phyloP scores from a whole-genome alignment of 35 echinoderm and acorn worm species.

The Nesometra sesokonis region DNA sequence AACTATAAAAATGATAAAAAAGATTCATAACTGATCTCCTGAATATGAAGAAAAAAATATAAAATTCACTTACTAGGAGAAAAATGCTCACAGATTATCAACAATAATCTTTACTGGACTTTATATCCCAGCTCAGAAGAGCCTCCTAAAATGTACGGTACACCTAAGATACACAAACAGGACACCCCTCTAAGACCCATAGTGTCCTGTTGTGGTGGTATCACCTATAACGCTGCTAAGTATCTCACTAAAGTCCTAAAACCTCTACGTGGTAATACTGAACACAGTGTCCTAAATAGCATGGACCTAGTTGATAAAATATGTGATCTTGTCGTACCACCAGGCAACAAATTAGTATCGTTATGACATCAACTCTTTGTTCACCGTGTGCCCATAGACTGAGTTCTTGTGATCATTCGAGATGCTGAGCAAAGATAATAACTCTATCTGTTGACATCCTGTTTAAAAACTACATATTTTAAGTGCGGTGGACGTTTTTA shows the following conservation, averaged over 20 bases:
- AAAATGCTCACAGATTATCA: too few species aligned
- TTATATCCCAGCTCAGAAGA: constrained; percentile 21
- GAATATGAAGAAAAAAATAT: too few species aligned
- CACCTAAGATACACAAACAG: constrained; percentile 43
- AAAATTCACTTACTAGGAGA: too few species aligned
- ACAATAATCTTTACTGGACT: too few species aligned
- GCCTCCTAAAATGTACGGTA: constrained; percentile 15
- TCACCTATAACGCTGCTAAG: constrained; percentile 35
- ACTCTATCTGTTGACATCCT: too few species aligned
- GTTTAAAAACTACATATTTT: too few species aligned
- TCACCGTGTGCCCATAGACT: too few species aligned
- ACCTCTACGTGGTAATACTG: constrained; percentile 19
- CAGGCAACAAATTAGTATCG: constrained; percentile 28
- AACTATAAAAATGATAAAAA: too few species aligned
- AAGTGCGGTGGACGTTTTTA: too few species aligned
- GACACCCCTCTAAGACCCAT: constrained; percentile 14
- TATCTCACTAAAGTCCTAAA: constrained; percentile 12
- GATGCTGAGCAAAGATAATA: too few species aligned
- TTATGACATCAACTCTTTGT: constrained; percentile 24
- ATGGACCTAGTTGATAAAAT: constrained; percentile 20
- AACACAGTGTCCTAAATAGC: constrained; percentile 26
- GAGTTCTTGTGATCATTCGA: too few species aligned
- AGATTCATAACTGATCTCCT: too few species aligned
- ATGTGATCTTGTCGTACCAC: constrained; percentile 11
- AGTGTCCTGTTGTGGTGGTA: background rate